phyloP scores from a whole-genome alignment of 2,797 vertebrate species.

The Acrocephalus scirpaceus region DNA sequence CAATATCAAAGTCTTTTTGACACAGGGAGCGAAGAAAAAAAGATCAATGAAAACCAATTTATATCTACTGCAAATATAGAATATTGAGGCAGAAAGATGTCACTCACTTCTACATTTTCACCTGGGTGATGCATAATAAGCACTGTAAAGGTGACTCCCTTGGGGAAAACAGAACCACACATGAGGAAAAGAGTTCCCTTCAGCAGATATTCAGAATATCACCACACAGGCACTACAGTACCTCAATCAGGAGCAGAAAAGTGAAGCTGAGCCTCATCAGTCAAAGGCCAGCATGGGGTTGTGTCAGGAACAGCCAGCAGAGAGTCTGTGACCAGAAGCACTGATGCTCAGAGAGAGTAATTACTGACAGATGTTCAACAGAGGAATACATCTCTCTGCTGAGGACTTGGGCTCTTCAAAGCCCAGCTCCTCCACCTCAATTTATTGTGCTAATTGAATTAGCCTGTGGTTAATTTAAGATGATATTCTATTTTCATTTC shows the following conservation, averaged over 20 bases:
- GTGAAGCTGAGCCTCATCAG: neutral
- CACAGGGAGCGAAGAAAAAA: neutral
- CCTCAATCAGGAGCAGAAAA: neutral
- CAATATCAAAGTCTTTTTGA: neutral
- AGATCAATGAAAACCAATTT: neutral
- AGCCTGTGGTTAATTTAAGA: neutral
- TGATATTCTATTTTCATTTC: neutral
- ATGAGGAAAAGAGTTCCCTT: neutral
- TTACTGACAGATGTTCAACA: neutral
- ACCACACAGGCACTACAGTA: neutral
- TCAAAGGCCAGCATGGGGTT: neutral
- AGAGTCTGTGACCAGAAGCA: neutral
- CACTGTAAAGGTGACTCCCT: neutral
- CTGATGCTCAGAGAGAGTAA: neutral
- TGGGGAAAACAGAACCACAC: neutral
- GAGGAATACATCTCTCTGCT: neutral
- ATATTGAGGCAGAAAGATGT: neutral
- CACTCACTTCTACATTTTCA: neutral
- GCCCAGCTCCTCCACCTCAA: neutral
- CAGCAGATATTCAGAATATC: neutral
- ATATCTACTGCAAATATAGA: neutral
- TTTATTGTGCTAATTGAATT: conserved; percentile 13
- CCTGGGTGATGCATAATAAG: neutral
- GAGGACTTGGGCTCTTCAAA: neutral
- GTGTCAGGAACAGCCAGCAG: neutral